A percentile compares a stretch with the other conserved stretches of the same genome.
phyloP scores from a whole-genome alignment of 2,113 vertebrate species.

The Trematomus loennbergii region DNA sequence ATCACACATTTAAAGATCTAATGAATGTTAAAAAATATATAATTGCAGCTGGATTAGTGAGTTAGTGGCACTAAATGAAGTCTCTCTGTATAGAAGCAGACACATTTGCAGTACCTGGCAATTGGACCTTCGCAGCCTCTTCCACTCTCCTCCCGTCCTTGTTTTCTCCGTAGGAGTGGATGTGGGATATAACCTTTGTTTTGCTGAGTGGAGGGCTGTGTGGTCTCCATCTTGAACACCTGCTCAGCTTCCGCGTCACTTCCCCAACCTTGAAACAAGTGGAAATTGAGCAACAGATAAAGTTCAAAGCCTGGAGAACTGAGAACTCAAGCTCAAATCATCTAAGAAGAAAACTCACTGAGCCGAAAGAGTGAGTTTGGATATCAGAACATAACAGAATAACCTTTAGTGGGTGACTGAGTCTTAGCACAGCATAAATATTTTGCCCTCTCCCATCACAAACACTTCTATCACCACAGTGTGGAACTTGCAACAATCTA shows the following conservation, averaged over 20 bases:
- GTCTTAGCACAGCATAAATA: conserved; percentile 20
- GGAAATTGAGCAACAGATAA: background rate
- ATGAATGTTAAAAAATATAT: background rate
- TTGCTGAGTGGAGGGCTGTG: conserved; percentile 82
- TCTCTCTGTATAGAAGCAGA: background rate
- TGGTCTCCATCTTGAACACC: conserved; percentile 89
- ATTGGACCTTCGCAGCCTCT: conserved; percentile 85
- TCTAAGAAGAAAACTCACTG: background rate
- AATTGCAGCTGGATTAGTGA: conserved; percentile 31
- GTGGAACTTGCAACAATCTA: conserved; percentile 77
- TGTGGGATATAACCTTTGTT: conserved; percentile 79
- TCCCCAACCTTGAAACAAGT: conserved; percentile 84
- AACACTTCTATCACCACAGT: conserved; percentile 72
- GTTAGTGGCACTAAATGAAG: conserved; percentile 18
- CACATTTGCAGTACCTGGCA: conserved; percentile 86
- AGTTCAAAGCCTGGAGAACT: background rate
- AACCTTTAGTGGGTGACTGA: conserved; percentile 26
- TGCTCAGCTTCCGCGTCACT: conserved; percentile 93
- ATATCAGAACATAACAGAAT: background rate
- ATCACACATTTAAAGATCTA: background rate
- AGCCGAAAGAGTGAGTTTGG: background rate
- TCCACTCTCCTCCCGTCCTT: conserved; percentile 83
- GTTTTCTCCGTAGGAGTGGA: conserved; percentile 84
- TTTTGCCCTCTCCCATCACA: conserved; percentile 45
- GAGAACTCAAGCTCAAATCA: background rate